Percentiles rank a stretch among this genome's conserved stretches.
Evolutionary conservation across 1,140 invertebrate genomes (phyloP).

Genomic region (Pseudachorutes palmiensis): DNA sequence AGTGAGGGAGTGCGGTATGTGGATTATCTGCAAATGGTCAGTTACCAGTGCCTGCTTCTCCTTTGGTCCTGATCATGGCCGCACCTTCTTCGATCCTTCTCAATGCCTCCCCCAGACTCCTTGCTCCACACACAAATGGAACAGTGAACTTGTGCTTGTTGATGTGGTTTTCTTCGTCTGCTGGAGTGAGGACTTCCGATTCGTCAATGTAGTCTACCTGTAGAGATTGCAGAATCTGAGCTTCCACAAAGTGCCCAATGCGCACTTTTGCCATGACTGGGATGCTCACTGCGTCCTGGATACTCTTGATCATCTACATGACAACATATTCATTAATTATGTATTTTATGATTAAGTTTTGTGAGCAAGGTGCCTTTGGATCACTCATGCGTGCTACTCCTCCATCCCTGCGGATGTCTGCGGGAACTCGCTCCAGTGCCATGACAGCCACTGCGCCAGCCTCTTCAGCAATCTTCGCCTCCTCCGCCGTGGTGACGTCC

Average conservation of each 20-base stretch:
- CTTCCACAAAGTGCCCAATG: slow-evolving; percentile 13
- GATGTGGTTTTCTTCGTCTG: slow-evolving; percentile 1
- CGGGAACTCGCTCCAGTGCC: slow-evolving; percentile 8
- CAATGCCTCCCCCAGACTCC: slow-evolving; percentile 9
- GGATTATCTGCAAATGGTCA: too few species aligned
- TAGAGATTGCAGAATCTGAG: slow-evolving; percentile 2
- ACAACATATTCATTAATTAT: too few species aligned
- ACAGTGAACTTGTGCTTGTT: slow-evolving; percentile 2
- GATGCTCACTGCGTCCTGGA: background rate
- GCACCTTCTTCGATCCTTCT: slow-evolving; percentile 1
- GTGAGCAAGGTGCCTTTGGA: background rate
- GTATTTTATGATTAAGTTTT: too few species aligned
- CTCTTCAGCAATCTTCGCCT: slow-evolving; percentile 4
- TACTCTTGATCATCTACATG: slow-evolving; percentile 12
- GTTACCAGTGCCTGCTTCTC: slow-evolving; percentile 12
- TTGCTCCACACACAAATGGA: slow-evolving; percentile 3
- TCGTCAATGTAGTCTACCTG: slow-evolving; percentile 14
- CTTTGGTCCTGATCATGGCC: slow-evolving; percentile 11
- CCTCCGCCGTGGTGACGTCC: slow-evolving; percentile 1
- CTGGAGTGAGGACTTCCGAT: slow-evolving; percentile 7
- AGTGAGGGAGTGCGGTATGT: too few species aligned
- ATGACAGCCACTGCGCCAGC: slow-evolving; percentile 8
- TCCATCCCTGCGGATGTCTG: slow-evolving; percentile 6
- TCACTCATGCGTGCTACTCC: slow-evolving; percentile 12
- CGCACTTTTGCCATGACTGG: slow-evolving; percentile 11